These are phyloP conservation scores for Agrochola litura DNA, from an alignment of 2,888 invertebrate genomes.

Conservation along the genomic window DNA sequence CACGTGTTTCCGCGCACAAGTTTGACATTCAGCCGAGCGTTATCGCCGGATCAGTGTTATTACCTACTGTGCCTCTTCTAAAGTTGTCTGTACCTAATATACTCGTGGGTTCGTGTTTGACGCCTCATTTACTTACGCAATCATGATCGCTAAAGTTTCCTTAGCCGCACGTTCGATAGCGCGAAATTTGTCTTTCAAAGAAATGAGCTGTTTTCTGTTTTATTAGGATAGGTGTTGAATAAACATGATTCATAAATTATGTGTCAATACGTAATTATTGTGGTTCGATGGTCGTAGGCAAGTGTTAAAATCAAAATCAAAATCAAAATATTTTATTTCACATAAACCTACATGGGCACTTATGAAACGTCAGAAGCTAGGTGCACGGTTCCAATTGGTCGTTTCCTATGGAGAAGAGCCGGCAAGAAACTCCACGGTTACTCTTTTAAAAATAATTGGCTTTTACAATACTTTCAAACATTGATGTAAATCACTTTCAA, in stretches of 20 bases:
- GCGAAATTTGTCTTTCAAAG: background rate
- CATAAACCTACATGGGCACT: too few relatives aligned
- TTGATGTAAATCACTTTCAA: too few relatives aligned
- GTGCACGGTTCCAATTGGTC: too few relatives aligned
- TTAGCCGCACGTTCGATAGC: background rate
- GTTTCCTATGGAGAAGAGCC: too few relatives aligned
- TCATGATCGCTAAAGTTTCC: background rate
- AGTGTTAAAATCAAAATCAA: too few relatives aligned
- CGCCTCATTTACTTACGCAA: conserved; percentile 8
- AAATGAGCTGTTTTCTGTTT: background rate
- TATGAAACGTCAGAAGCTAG: too few relatives aligned
- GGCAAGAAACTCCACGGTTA: too few relatives aligned
- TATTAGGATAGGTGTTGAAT: background rate
- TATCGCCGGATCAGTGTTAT: conserved; percentile 39
- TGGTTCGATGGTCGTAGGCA: background rate
- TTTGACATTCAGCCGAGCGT: conserved; percentile 2
- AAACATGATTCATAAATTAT: background rate
- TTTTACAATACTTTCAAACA: too few relatives aligned
- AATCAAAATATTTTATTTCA: too few relatives aligned
- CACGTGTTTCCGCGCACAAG: conserved; percentile 18
- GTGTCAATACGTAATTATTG: background rate
- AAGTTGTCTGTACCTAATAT: background rate
- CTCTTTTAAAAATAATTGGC: too few relatives aligned
- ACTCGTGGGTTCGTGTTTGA: background rate
- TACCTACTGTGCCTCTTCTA: conserved; percentile 27